Base-by-base conservation (phyloP, 1,140 invertebrate species). In the Rhynchophorus ferrugineus region DNA sequence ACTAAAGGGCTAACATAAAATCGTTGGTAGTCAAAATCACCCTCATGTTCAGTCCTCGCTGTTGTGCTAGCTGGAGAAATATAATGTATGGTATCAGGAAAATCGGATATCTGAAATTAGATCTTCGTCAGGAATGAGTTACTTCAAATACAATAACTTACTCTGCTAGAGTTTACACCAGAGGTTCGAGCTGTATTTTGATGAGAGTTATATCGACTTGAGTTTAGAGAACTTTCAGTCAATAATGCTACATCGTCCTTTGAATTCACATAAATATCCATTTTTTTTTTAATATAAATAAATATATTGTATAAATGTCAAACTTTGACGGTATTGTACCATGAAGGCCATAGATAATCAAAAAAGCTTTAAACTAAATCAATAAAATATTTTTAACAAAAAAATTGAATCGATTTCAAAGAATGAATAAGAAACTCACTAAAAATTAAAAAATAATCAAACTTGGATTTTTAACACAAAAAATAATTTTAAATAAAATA, bases 21-120 rank as follows among this genome's bases (percentile, higher is more conserved):
- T 18, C 47, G 49, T 16, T 59, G 43, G 50, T 60, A 60, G 22
- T 55, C 55, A 8, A 58, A 45, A 51, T 65, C 59, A 1, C 59
- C 62, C 39, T 64, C 63, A 17, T 43, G 56, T 44, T 54, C 52
- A 1, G 59, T 57, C 6, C 34, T n/a, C 9, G 49, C 54, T 8
- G 43, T 16, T 2, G 58, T 55, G 21, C 62, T 59, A 2, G 57
- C 63, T 8, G 63, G 63, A 0, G 61, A 62, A 19, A 65, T 22
- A 37, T 64, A 64, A 43, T 65, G 63, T 7, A 64, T 47, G 0
- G 63, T 65, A 44, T 59, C 52, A 16, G 11, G 7, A 13, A 1
- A 34, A 39, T 46, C 44, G 6, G 43, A 42, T 42, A 42, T 19
- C 24, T 29, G 11, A 29, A 29, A 29, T 11, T 5, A 29, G 11